Conservation (phyloP, 1,140 invertebrate species). For the Drosophila tsacasi region DNA sequence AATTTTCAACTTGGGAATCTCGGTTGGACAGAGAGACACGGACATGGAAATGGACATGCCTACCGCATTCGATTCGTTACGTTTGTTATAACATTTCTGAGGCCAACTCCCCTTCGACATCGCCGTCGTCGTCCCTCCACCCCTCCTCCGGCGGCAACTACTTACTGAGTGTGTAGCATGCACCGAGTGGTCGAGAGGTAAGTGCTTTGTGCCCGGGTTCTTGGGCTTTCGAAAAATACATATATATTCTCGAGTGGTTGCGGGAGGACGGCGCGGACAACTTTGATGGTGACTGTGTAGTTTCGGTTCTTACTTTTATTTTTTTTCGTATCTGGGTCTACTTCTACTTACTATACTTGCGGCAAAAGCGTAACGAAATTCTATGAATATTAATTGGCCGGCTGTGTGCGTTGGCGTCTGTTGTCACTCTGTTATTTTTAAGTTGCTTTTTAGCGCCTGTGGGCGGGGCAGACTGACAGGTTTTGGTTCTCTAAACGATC, state of each 20-base stretch:
- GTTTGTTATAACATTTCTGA: slow-evolving; percentile 61
- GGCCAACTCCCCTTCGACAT: slow-evolving; percentile 14
- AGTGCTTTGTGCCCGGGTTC: slow-evolving; percentile 39
- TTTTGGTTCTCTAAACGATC: slow-evolving; percentile 27
- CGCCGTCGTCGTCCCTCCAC: neutral
- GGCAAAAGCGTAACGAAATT: slow-evolving; percentile 55
- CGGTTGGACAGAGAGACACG: slow-evolving; percentile 27
- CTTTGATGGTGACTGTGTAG: slow-evolving; percentile 52
- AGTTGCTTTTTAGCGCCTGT: slow-evolving; percentile 24
- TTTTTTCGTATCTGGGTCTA: neutral
- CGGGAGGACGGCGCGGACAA: slow-evolving; percentile 24
- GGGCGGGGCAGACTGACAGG: slow-evolving; percentile 28
- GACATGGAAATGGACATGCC: slow-evolving; percentile 23
- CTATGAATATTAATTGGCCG: slow-evolving; percentile 68
- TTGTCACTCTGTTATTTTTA: slow-evolving; percentile 49
- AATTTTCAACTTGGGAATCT: slow-evolving; percentile 37
- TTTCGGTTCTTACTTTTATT: slow-evolving; percentile 14
- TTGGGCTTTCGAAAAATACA: slow-evolving; percentile 27
- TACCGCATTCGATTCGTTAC: slow-evolving; percentile 61
- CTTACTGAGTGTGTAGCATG: slow-evolving; percentile 28
- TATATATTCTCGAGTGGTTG: slow-evolving; percentile 30
- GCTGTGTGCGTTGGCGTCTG: slow-evolving; percentile 33
- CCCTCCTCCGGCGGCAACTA: slow-evolving; percentile 6
- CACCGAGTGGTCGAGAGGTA: slow-evolving; percentile 55
- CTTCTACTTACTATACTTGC: slow-evolving; percentile 46